A percentile compares a stretch with the other conserved stretches of the same genome.
Conservation (phyloP, 2,797 vertebrate genomes). For the Scleropages formosus region DNA sequence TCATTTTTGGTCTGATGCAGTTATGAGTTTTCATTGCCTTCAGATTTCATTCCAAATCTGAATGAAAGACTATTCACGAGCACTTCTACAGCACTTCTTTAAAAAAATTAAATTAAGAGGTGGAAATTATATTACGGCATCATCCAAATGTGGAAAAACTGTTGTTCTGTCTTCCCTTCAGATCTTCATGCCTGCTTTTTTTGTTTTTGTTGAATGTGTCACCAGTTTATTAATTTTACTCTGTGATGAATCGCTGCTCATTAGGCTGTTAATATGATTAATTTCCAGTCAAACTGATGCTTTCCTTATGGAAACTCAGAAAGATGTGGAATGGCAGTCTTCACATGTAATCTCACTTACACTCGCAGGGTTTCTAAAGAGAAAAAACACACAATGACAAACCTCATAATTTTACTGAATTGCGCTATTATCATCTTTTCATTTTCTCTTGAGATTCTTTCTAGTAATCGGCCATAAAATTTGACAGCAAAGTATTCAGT, state of each 20-base stretch:
- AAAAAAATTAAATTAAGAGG: too few species aligned
- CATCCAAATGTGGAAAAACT: conserved; percentile 15
- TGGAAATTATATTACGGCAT: conserved; percentile 28
- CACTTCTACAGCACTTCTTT: too few species aligned
- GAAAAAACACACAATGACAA: conserved; percentile 39
- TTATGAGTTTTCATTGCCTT: too few species aligned
- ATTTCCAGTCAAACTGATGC: conserved; percentile 65
- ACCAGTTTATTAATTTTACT: conserved; percentile 51
- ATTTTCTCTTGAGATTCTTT: background rate
- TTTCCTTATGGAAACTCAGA: conserved; percentile 65
- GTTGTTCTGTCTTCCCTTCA: background rate
- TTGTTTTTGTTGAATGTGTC: conserved; percentile 45
- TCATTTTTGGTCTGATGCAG: too few species aligned
- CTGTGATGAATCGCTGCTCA: conserved; percentile 59
- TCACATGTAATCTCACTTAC: conserved; percentile 66
- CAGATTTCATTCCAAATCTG: too few species aligned
- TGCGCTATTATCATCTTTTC: background rate
- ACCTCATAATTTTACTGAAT: background rate
- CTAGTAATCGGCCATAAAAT: background rate
- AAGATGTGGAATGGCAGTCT: conserved; percentile 61
- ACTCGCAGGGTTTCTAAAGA: conserved; percentile 48
- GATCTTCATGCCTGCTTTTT: conserved; percentile 9
- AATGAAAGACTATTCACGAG: too few species aligned
- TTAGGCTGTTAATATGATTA: conserved; percentile 69
- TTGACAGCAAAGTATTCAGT: background rate